Evolutionary conservation across 1,140 invertebrate species (phyloP).

Genomic region (Panulirus ornatus): DNA sequence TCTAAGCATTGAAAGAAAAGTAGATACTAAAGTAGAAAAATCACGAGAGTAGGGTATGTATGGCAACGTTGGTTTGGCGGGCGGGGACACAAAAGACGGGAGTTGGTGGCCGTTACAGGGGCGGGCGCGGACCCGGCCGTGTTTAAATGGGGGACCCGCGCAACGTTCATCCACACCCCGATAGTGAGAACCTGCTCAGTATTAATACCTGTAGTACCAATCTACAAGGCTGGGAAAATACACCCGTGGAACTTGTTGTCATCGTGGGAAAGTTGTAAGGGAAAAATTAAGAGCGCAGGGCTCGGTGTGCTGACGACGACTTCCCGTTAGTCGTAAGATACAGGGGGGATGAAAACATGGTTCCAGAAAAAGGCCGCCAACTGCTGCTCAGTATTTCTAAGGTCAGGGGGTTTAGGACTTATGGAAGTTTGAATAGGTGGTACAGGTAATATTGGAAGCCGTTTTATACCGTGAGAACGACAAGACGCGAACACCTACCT

Average conservation of each 20-base stretch:
- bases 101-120: slow-evolving; percentile 63
- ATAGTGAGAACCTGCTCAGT: slow-evolving; percentile 5
- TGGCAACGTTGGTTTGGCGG: slow-evolving; percentile 49
- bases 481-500: slow-evolving; percentile 6
- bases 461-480: slow-evolving; percentile 50
- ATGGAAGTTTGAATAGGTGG: slow-evolving; percentile 48
- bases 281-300: background rate
- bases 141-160: slow-evolving; percentile 55
- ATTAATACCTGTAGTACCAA: background rate
- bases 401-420: slow-evolving; percentile 6
- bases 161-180: slow-evolving; percentile 49
- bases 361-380: background rate
- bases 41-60: background rate
- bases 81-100: slow-evolving; percentile 63
- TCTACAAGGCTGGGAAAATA: slow-evolving; percentile 23
- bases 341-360: background rate
- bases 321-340: background rate
- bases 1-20: background rate
- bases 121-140: background rate
- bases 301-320: background rate
- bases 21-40: background rate
- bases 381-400: slow-evolving; percentile 5
- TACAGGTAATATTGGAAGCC: slow-evolving; percentile 62
- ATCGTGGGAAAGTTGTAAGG: background rate
- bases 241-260: background rate